Conservation (phyloP, 2,888 invertebrate species). For the Phlogophora meticulosa region DNA sequence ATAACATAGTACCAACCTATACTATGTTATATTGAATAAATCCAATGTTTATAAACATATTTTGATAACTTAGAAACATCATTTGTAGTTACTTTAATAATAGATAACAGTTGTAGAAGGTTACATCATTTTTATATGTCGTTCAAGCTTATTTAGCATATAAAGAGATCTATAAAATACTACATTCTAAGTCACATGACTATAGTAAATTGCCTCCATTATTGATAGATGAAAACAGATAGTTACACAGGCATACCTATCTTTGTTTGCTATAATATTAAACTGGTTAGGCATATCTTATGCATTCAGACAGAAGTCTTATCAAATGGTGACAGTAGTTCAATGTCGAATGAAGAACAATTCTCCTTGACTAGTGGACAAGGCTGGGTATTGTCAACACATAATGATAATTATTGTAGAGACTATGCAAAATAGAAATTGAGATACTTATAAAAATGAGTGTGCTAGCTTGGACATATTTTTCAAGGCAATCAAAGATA, state of each 20-base stretch:
- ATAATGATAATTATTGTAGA: slow-evolving; percentile 49
- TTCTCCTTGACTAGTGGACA: slow-evolving; percentile 70
- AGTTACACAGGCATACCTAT: slow-evolving; percentile 11
- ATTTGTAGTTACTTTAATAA: slow-evolving; percentile 25
- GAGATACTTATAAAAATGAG: slow-evolving; percentile 36
- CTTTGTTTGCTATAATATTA: slow-evolving; percentile 21
- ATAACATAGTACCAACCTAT: no score
- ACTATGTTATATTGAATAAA: slow-evolving; percentile 2
- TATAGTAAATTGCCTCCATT: slow-evolving; percentile 46
- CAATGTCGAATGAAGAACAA: slow-evolving; percentile 71
- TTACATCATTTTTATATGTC: slow-evolving; percentile 28
- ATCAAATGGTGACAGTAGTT: slow-evolving; percentile 67
- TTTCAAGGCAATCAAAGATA: slow-evolving; percentile 46
- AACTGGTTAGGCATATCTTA: slow-evolving; percentile 32
- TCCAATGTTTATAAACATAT: slow-evolving; percentile 3
- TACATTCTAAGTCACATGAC: slow-evolving; percentile 45
- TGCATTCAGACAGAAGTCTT: slow-evolving; percentile 43
- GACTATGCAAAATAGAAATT: slow-evolving; percentile 47
- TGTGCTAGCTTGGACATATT: slow-evolving; percentile 20
- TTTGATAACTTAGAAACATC: slow-evolving; percentile 5
- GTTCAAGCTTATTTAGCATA: slow-evolving; percentile 16
- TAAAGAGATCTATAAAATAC: slow-evolving; percentile 46
- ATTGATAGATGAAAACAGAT: slow-evolving; percentile 43
- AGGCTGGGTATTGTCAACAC: slow-evolving; percentile 64
- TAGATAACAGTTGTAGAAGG: slow-evolving; percentile 31